These are phyloP conservation scores for Xyrauchen texanus DNA, from an alignment of 2,113 vertebrate species.

Conservation along the genomic window DNA sequence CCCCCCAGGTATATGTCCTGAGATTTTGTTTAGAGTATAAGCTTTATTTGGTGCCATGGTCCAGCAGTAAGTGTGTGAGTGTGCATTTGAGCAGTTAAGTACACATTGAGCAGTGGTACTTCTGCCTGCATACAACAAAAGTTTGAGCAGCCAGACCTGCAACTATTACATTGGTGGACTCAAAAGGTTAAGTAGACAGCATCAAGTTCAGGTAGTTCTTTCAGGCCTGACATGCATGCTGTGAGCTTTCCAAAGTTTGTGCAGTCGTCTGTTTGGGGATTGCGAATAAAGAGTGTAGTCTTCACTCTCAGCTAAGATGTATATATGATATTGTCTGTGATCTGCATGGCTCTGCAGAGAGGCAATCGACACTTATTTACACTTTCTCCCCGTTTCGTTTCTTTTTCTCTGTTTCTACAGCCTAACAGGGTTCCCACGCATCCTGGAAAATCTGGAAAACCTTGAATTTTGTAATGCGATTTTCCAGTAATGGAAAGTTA, in stretches of 20 bases:
- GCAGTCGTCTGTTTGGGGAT: neutral
- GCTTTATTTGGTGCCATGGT: neutral
- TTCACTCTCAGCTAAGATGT: neutral
- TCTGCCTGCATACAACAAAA: neutral
- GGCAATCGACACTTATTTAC: slow-evolving; percentile 22
- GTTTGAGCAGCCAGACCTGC: neutral
- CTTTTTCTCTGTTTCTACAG: slow-evolving; percentile 32
- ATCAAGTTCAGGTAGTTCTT: neutral
- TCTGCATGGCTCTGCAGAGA: slow-evolving; percentile 21
- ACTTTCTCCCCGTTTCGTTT: neutral
- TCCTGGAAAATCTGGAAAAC: slow-evolving; percentile 36
- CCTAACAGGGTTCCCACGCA: slow-evolving; percentile 38
- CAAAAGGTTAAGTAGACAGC: neutral
- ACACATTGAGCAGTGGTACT: neutral
- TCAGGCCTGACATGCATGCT: neutral
- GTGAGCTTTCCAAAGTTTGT: neutral
- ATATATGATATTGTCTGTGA: neutral
- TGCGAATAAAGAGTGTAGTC: neutral
- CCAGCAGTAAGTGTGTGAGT: neutral
- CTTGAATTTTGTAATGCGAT: slow-evolving; percentile 16
- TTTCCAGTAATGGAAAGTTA: slow-evolving; percentile 11
- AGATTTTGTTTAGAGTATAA: neutral
- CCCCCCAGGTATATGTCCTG: neutral
- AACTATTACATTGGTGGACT: neutral
- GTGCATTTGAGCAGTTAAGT: no score